Evolutionary conservation across 2,888 invertebrate genomes (phyloP), one percentile per base, ranked within the genome.

Genomic region (Ophion ellenae): DNA sequence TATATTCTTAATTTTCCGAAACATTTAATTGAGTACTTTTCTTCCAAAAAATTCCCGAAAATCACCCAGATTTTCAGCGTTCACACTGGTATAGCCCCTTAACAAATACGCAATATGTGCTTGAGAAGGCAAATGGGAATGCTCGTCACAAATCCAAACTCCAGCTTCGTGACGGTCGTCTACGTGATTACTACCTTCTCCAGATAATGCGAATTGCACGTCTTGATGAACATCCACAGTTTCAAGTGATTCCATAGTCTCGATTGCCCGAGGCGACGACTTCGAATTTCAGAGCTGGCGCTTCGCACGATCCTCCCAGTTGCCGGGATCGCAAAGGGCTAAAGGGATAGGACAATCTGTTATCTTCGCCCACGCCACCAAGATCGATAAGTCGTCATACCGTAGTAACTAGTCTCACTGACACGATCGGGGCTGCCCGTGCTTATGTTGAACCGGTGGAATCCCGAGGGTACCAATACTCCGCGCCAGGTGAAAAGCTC

Each of bases 321-420:
- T 74, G 40, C 74, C 61, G 45, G 40, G 61, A 40, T 45, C 36
- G 74, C 61, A 45, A 40, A 28, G 24, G 20, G 17, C 40, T 6
- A 63, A 24, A 71, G 53, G 28, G 57, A 45, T 45, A 59, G 40
- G 40, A 40, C 20, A 36, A 20, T 40, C 14, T 61, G 32, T 45
- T 63, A 74, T 63, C 28, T 74, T 36, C 24, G 63, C 63, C 20
- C 59, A 6, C 61, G 59, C 59, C 17, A 53, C 61, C 61, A 45
- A 74, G 40, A 63, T 24, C n/a, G 40, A 63, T 71, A 57, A 74
- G 45, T 63, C 61, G 74, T 61, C 61, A 63, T 74, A 11, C 24
- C 45, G 20, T 14, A 40, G 73, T 74, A 61, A 36, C 73, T 59
- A 59, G 74, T 24, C 45, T 20, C 24, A 61, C 61, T 24, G 36